Evolutionary conservation across 2,888 invertebrate genomes (phyloP), one percentile per base, ranked within the genome.

Genomic region (Chrysomela aeneicollis): DNA sequence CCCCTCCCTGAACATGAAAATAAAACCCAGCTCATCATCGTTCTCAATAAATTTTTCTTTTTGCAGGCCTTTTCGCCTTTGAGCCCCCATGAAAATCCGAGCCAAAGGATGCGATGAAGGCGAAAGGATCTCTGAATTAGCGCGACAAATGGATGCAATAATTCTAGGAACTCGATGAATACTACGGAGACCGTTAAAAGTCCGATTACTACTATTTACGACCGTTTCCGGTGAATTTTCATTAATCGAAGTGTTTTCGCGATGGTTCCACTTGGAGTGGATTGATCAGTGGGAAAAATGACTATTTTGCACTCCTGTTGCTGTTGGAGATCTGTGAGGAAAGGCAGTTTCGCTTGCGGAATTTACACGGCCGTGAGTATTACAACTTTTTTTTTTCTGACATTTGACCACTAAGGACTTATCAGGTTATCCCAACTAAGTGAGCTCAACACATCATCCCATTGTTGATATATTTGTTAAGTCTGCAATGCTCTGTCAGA

Each of bases 301-400:
- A 87, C 91, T 49, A 87, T 92, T 74, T 86, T 92, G 74, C 88
- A 90, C 73, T 90, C 91, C 1, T 92, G 92, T 78, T 92, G 92
- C 80, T 92, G 91, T 76, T 91, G 90, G 89, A 86, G 89, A 63
- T 90, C 91, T 53, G 87, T 92, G 8, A 87, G 92, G 37, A 86
- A 86, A 73, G 92, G 92, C 35, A 90, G 91, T 79, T 91, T 89
- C 77, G 91, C 90, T 26, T 87, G 91, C 66, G 91, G 89, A 3
- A 74, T 88, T 70, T 92, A 91, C 77, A 89, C 91, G 0, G 83
- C 88, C 86, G 92, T 92, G 83, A 86, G 87, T 85, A 26, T 18
- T n/a, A n/a, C n/a, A n/a, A n/a, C n/a, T n/a, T n/a, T n/a, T n/a
- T n/a, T n/a, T n/a, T n/a, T n/a, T n/a, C n/a, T n/a, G n/a, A n/a